Evolutionary conservation across 30 jellyfish, hydroid and myxozoan species (phyloP), one percentile per base, ranked within the genome.

Genomic region (Mastigias papua): DNA sequence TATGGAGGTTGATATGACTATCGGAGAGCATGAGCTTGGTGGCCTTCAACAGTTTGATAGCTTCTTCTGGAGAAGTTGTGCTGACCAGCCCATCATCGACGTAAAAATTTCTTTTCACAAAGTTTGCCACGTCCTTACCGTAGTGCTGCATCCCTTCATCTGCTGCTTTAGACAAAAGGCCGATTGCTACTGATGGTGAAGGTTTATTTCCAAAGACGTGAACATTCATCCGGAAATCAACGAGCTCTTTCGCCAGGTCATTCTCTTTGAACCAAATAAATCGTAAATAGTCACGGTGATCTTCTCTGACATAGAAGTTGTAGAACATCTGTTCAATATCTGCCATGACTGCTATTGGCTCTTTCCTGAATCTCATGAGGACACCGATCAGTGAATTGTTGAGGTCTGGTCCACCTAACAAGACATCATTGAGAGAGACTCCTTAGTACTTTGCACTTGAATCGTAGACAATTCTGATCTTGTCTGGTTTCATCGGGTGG

Each of bases 401-500:
- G 49, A 79, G 92, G 72, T 89, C 97, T 51, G 97, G 93, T 42
- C 92, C 97, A 27, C 60, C 73, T 33, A 78, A 30, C 33, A 89
- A 68, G 50, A 8, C 89, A 20, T 80, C 76, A 51, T 89, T 89
- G 48, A 64, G 75, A 69, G 92, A 79, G 21, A 65, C 61, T 60
- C 84, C 97, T 78, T 77, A 21, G 78, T 46, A 89, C 73, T 79
- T 69, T 27, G 88, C 86, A 64, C 91, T 66, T 23, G 82, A 89
- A 58, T 89, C 93, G 49, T 42, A 89, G 32, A 80, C 97, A 17
- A 81, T 86, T 82, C 97, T 60, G 64, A 88, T 88, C 86, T 88
- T 78, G 60, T 63, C 93, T 25, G 97, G 91, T 69, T 90, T 90
- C 89, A 31, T 90, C 48, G 92, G 95, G 30, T 90, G 89, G 66